Conservation (phyloP, 2,888 invertebrate species). For the Salpingus planirostris region DNA sequence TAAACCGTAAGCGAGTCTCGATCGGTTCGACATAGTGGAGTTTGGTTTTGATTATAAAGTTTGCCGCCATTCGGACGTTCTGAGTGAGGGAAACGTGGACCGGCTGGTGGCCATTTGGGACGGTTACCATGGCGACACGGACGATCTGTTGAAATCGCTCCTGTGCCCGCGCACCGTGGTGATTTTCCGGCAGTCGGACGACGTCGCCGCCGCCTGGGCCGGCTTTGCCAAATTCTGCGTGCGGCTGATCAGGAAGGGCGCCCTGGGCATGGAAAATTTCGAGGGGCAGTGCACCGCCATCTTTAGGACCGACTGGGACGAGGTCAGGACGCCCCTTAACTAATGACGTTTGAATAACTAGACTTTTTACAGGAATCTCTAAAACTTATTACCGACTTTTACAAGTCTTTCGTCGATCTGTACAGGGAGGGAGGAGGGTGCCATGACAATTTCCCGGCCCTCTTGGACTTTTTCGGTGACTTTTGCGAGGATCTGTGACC, state of each 20-base stretch:
- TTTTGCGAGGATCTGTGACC: conserved; percentile 27
- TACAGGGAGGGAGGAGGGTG: conserved; percentile 18
- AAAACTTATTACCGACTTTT: conserved; percentile 23
- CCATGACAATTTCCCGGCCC: conserved; percentile 22
- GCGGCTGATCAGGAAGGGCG: conserved; percentile 45
- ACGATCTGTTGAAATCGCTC: conserved; percentile 27
- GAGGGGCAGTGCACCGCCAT: conserved; percentile 60
- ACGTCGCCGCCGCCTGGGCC: conserved; percentile 22
- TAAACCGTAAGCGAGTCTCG: no score
- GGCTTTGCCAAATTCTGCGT: conserved; percentile 24
- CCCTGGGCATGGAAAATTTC: conserved; percentile 52
- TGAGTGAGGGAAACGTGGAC: no score
- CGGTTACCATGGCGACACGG: conserved; percentile 4
- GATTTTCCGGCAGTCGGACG: conserved; percentile 23
- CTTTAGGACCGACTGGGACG: conserved; percentile 56
- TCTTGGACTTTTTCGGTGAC: conserved; percentile 31
- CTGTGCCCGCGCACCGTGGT: conserved; percentile 29
- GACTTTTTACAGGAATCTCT: conserved; percentile 23
- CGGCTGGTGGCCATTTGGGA: neutral
- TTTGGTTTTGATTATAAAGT: no score
- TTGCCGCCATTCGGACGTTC: conserved; percentile 13
- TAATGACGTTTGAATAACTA: neutral
- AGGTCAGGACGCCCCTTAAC: conserved; percentile 26
- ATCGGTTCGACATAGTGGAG: no score
- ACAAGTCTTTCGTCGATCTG: conserved; percentile 21